Percentiles rank a stretch among this genome's conserved stretches.
phyloP scores from a whole-genome alignment of 1,140 invertebrate genomes.

The Cotesia chilonis region DNA sequence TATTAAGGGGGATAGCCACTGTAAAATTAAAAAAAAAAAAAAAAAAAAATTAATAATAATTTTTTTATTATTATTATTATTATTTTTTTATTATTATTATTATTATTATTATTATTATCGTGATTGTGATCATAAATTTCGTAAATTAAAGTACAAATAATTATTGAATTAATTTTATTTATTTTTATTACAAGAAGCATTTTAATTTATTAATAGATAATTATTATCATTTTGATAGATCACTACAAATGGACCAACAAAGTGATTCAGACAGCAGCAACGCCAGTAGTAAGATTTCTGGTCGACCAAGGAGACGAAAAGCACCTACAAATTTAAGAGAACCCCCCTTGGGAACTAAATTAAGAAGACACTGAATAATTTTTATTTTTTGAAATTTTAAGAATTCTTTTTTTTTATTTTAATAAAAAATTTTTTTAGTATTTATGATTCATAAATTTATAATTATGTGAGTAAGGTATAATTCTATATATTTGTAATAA shows the following conservation, averaged over 20 bases:
- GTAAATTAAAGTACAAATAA: too few relatives aligned
- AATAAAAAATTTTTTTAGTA: not conserved
- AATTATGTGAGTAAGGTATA: not conserved
- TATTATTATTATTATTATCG: too few relatives aligned
- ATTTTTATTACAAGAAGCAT: not conserved
- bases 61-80: too few relatives aligned
- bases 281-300: constrained; percentile 35
- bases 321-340: constrained; percentile 49
- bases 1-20: too few relatives aligned
- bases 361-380: constrained; percentile 14
- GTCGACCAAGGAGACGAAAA: constrained; percentile 48
- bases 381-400: not conserved
- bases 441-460: constrained; percentile 1
- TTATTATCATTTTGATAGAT: not conserved
- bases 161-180: too few relatives aligned
- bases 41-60: too few relatives aligned
- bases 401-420: not conserved
- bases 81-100: too few relatives aligned
- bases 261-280: constrained; percentile 48
- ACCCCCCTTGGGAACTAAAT: constrained; percentile 43
- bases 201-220: not conserved
- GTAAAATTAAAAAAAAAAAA: too few relatives aligned
- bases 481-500: not conserved
- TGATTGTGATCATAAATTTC: too few relatives aligned
- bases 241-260: constrained; percentile 20